These are phyloP conservation scores for Paratrypauchen microcephalus DNA, from an alignment of 2,797 vertebrate species.

Conservation along the genomic window DNA sequence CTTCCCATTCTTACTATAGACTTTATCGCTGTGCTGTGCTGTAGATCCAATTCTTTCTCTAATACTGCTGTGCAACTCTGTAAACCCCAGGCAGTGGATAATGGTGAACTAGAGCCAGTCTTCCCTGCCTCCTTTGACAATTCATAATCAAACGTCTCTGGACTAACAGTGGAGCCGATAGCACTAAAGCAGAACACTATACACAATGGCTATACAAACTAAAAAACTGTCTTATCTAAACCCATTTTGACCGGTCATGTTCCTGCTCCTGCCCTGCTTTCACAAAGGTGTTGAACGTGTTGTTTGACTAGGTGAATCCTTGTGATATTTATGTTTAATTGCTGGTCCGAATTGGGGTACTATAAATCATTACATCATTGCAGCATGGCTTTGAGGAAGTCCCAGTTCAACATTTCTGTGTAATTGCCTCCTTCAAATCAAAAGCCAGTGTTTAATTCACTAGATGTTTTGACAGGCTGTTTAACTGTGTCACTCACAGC, in stretches of 20 bases:
- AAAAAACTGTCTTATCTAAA: constrained; percentile 36
- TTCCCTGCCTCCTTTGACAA: constrained; percentile 18
- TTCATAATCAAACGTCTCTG: constrained; percentile 10
- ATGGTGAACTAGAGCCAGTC: constrained; percentile 1
- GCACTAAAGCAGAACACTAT: neutral
- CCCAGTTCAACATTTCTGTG: neutral
- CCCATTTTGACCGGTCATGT: constrained; percentile 38
- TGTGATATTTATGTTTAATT: too few relatives aligned
- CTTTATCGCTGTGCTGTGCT: neutral
- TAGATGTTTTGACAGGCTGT: constrained; percentile 1
- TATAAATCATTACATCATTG: neutral
- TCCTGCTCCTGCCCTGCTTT: constrained; percentile 38
- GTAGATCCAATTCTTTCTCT: neutral
- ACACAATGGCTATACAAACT: neutral
- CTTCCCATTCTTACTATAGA: neutral
- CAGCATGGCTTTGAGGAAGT: neutral
- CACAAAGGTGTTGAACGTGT: constrained; percentile 52
- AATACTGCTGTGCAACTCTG: neutral
- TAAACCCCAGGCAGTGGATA: constrained; percentile 14
- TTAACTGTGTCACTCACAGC: neutral
- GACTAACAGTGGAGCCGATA: constrained; percentile 19
- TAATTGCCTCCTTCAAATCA: neutral
- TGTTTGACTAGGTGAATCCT: constrained; percentile 48
- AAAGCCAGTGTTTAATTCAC: neutral
- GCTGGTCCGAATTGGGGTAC: neutral